Percentiles rank a stretch among this genome's conserved stretches.
These are phyloP conservation scores for Nomia melanderi DNA, from an alignment of 1,140 invertebrate species.

Conservation along the genomic window DNA sequence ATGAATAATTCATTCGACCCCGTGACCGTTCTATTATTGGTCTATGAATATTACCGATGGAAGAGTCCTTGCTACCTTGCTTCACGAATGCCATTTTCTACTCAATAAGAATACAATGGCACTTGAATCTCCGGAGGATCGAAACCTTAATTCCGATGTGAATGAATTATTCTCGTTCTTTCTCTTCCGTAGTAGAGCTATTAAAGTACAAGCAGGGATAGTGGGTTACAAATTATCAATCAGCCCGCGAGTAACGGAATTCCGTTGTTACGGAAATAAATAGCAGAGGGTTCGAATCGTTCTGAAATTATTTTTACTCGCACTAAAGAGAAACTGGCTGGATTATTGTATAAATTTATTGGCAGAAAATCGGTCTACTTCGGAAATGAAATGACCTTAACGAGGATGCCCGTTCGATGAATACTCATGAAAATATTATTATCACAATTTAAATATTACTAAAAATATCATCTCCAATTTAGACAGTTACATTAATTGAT, in stretches of 20 bases:
- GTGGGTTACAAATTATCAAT: constrained; percentile 30
- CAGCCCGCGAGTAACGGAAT: constrained; percentile 4
- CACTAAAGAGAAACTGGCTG: neutral
- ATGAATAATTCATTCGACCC: too few relatives aligned
- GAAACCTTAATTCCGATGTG: neutral
- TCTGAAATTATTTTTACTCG: neutral
- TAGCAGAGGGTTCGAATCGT: neutral
- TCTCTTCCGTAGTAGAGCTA: neutral
- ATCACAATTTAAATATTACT: too few relatives aligned
- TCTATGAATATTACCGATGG: neutral
- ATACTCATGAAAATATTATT: too few relatives aligned
- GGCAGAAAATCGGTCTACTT: too few relatives aligned
- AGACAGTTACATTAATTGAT: too few relatives aligned
- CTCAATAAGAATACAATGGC: neutral
- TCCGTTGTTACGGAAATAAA: constrained; percentile 8
- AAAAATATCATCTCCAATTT: too few relatives aligned
- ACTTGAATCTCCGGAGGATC: too few relatives aligned
- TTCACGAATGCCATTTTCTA: neutral
- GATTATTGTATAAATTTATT: too few relatives aligned
- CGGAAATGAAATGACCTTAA: too few relatives aligned
- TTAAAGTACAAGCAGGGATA: neutral
- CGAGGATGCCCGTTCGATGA: too few relatives aligned
- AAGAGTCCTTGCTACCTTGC: neutral
- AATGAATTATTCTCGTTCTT: constrained; percentile 20
- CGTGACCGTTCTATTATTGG: neutral